Conservation (phyloP, 2,113 vertebrate species). For the Pagrus major region DNA sequence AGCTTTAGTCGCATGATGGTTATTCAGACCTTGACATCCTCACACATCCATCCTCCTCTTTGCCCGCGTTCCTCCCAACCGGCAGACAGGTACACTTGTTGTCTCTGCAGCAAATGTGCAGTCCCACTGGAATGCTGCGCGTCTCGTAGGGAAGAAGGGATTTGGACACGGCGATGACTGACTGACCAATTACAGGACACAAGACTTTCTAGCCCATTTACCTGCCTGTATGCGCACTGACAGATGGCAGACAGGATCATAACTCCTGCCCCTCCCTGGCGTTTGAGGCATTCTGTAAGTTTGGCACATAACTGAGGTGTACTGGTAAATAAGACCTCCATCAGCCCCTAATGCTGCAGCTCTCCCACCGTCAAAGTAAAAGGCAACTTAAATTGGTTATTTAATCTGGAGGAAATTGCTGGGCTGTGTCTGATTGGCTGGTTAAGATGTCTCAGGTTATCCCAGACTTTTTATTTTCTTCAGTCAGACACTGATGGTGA, state of each 20-base stretch:
- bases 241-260: slow-evolving; percentile 22
- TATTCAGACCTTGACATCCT: not conserved
- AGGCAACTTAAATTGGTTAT: not conserved
- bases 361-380: not conserved
- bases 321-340: not conserved
- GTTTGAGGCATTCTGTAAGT: not conserved
- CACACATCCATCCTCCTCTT: slow-evolving; percentile 22
- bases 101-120: slow-evolving; percentile 35
- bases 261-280: slow-evolving; percentile 5
- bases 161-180: slow-evolving; percentile 59
- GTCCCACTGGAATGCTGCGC: slow-evolving; percentile 62
- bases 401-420: slow-evolving; percentile 18
- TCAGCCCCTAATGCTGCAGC: not conserved
- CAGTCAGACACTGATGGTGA: slow-evolving; percentile 21
- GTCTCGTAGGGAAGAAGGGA: slow-evolving; percentile 35
- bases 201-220: slow-evolving; percentile 58
- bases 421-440: not conserved
- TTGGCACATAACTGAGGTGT: not conserved
- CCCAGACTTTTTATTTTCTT: slow-evolving; percentile 17
- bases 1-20: not conserved
- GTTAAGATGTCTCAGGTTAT: slow-evolving; percentile 7
- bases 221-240: slow-evolving; percentile 38
- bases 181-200: slow-evolving; percentile 60
- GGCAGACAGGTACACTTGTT: slow-evolving; percentile 33
- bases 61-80: not conserved